Evolutionary conservation across 2,797 vertebrate genomes (phyloP), one percentile per base, ranked within the genome.

Genomic region (Rousettus madagascariensis): DNA sequence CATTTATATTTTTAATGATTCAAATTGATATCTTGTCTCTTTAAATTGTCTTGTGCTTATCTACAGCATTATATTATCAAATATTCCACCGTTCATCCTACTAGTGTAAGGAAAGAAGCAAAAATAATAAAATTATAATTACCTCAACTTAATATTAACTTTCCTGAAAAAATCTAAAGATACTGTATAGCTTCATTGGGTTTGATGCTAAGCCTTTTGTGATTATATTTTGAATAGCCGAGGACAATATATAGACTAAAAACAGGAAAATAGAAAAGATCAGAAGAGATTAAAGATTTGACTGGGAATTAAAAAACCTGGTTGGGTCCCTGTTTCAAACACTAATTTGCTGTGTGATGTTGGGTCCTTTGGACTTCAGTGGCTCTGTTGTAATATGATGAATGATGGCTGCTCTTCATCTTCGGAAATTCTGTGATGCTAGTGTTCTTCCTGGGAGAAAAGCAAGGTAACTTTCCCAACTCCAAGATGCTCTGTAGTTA

Each of bases 71-170:
- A 8, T 53, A 53, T 53, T 69, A 63, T 53, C 63, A 93, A 86
- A 7, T 68, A 61, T 89, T 24, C 16, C 12, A 84, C 22, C 55
- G 83, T n/a, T 72, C 36, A 53, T 41, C 19, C 51, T 16, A 71
- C 6, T 20, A 63, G 19, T 33, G 2, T 20, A 51, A 71, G 65
- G 57, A 84, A 51, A 86, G 41, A 51, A 41, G 1, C 1, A 55
- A 84, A 90, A 94, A 80, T 84, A 83, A 87, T 88, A 7, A 95
- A 85, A 74, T 65, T 63, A 36, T 69, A 69, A 78, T 8, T 59
- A 68, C 26, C 46, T 61, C 38, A 16, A 38, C n/a, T 83, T 75
- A 95, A 80, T 6, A 66, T 46, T 61, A 90, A 61, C 38, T 88
- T 91, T 51, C 22, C 20, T 68, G 2, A 68, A 86, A 82, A 91